Percentiles rank a stretch among this genome's conserved stretches.
phyloP scores from a whole-genome alignment of 2,888 invertebrate species.

The Hyppa rectilinea region DNA sequence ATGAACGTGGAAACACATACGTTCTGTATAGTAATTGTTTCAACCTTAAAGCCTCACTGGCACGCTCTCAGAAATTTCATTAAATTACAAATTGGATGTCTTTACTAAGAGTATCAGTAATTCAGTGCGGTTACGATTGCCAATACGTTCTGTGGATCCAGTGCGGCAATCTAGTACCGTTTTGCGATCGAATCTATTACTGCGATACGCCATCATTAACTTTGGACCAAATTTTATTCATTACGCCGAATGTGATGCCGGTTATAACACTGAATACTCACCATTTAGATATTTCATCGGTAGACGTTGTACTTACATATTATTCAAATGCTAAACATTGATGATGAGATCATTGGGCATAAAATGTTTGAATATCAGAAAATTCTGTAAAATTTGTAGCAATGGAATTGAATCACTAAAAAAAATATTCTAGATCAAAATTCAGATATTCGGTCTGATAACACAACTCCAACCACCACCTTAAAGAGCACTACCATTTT shows the following conservation, averaged over 20 bases:
- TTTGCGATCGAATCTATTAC: constrained; percentile 35
- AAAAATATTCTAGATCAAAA: neutral
- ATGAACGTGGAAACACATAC: constrained; percentile 35
- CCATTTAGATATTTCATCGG: neutral
- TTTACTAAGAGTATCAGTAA: constrained; percentile 40
- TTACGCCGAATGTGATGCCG: too few relatives aligned
- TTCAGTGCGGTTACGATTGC: constrained; percentile 44
- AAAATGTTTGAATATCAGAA: neutral
- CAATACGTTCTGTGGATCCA: constrained; percentile 47
- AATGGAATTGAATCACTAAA: too few relatives aligned
- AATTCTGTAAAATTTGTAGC: too few relatives aligned
- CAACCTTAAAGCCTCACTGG: constrained; percentile 37
- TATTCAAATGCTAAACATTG: neutral
- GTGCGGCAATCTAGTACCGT: constrained; percentile 30
- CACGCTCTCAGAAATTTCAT: constrained; percentile 44
- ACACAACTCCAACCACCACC: too few relatives aligned
- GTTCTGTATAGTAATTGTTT: constrained; percentile 40
- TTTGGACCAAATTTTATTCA: constrained; percentile 27
- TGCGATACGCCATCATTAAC: constrained; percentile 11
- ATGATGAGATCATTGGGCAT: neutral
- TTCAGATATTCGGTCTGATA: constrained; percentile 7
- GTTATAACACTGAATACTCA: neutral
- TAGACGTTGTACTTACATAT: constrained; percentile 1
- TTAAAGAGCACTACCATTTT: too few relatives aligned
- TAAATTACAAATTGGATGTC: constrained; percentile 52